Evolutionary conservation across 2,797 vertebrate species (phyloP), one percentile per base, ranked within the genome.

Genomic region (Pelobates cultripes): DNA sequence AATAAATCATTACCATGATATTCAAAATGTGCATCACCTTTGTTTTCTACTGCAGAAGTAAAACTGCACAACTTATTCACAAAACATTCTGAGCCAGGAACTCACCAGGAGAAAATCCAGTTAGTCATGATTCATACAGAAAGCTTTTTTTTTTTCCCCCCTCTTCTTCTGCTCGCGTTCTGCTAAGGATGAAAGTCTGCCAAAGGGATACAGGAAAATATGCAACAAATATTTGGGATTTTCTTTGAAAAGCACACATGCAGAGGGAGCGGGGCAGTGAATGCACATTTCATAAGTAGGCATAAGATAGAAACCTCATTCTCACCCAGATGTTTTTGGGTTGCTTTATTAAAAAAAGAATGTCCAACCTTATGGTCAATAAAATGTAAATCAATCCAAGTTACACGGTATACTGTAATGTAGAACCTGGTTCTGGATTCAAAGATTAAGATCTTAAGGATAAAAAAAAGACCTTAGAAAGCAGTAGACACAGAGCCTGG

Each of bases 111-210:
- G 76, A 70, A 45, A 70, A 60, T 57, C 13, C 51, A 78, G 47
- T 74, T 57, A 80, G 71, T 80, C 63, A 80, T 80, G 79, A 75
- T 68, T 81, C 79, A 75, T 75, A 53, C 79, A 70, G 40, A 7
- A 74, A 57, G 61, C 28, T 5, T 51, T 51, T 51, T 51, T 51
- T 51, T 14, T 68, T 44, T 53, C 17, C 40, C 57, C n/a, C 40
- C n/a, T 41, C 7, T 70, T 53, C 47, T 64, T 7, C 43, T 44
- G 63, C 14, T 45, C 4, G 43, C 70, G 68, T 63, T 63, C 57
- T 47, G 14, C 28, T 40, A 60, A 12, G 2, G 47, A 3, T 42
- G 43, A 8, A 15, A 42, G 60, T 6, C 8, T 76, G 79, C 79
- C 79, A 81, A 81, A 81, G 17, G 7, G 67, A 61, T 70, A 81